Evolutionary conservation across 2,797 vertebrate species (phyloP).

Genomic region (Chaetodon trifasciatus): DNA sequence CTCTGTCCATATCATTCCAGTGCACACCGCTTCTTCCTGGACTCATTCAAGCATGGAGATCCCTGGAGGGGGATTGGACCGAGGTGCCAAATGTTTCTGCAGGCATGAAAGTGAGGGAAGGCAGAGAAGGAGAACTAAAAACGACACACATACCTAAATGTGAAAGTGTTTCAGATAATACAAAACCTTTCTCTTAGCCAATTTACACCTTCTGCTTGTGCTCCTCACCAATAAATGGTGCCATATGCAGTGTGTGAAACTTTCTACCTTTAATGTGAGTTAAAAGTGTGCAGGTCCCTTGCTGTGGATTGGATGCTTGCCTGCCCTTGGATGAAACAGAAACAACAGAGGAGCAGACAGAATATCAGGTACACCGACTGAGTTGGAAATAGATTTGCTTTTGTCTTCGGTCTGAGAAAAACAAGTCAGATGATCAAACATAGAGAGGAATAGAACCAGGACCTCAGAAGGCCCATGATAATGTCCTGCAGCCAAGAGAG

Average conservation of each 20-base stretch:
- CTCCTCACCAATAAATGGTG: slow-evolving; percentile 15
- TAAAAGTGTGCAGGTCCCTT: slow-evolving; percentile 42
- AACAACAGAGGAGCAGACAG: slow-evolving; percentile 32
- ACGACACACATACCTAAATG: neutral
- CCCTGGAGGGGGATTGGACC: slow-evolving; percentile 24
- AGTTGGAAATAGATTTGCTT: slow-evolving; percentile 33
- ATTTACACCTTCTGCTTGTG: slow-evolving; percentile 27
- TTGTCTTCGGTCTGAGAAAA: slow-evolving; percentile 42
- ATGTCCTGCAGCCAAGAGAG: slow-evolving; percentile 34
- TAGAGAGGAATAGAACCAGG: slow-evolving; percentile 17
- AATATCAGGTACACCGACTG: slow-evolving; percentile 34
- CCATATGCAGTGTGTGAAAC: slow-evolving; percentile 19
- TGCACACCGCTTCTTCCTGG: slow-evolving; percentile 46
- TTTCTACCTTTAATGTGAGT: slow-evolving; percentile 35
- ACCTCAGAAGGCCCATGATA: slow-evolving; percentile 20
- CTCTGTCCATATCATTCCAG: slow-evolving; percentile 45
- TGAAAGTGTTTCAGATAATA: neutral
- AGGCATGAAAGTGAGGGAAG: slow-evolving; percentile 13
- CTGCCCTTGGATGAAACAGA: slow-evolving; percentile 46
- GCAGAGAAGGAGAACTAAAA: slow-evolving; percentile 2
- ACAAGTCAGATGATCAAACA: slow-evolving; percentile 56
- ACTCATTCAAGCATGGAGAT: slow-evolving; percentile 47
- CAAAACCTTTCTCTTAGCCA: neutral
- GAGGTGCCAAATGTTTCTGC: slow-evolving; percentile 1
- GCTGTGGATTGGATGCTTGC: slow-evolving; percentile 40